phyloP scores from a whole-genome alignment of 2,797 vertebrate genomes.

The Myotis pilosus region DNA sequence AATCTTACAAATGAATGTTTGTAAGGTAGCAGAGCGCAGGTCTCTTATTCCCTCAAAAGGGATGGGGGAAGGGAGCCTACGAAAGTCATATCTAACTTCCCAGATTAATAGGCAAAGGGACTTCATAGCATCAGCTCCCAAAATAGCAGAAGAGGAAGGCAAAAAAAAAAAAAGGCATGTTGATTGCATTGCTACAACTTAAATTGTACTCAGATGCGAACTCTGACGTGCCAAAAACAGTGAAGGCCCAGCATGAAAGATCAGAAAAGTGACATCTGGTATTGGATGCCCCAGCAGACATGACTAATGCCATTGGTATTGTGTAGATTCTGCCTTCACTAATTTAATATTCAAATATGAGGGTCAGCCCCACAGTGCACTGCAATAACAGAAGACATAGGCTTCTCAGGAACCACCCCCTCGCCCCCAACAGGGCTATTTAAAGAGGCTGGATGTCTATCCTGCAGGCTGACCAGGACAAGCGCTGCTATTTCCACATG shows the following conservation, averaged over 20 bases:
- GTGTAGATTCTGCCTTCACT: constrained; percentile 82
- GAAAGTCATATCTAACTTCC: constrained; percentile 68
- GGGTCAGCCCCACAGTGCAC: constrained; percentile 70
- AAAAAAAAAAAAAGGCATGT: constrained; percentile 79
- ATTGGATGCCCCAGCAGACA: constrained; percentile 85
- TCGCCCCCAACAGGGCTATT: constrained; percentile 37
- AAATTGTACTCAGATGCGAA: constrained; percentile 87
- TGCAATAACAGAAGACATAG: constrained; percentile 64
- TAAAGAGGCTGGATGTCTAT: constrained; percentile 59
- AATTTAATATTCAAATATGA: constrained; percentile 85
- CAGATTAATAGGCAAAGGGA: constrained; percentile 70
- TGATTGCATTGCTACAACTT: constrained; percentile 84
- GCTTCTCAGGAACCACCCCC: constrained; percentile 70
- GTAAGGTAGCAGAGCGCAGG: constrained; percentile 65
- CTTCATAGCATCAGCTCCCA: constrained; percentile 71
- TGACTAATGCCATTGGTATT: constrained; percentile 87
- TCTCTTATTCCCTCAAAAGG: constrained; percentile 70
- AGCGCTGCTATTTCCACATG: constrained; percentile 69
- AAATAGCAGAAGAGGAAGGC: constrained; percentile 79
- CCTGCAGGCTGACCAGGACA: constrained; percentile 72
- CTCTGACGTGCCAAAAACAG: constrained; percentile 83
- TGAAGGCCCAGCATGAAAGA: constrained; percentile 81
- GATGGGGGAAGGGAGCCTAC: neutral
- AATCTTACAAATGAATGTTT: constrained; percentile 77
- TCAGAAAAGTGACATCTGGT: constrained; percentile 87